Base-by-base conservation (phyloP, 2,888 invertebrate genomes). In the Himalopsyche anomala region DNA sequence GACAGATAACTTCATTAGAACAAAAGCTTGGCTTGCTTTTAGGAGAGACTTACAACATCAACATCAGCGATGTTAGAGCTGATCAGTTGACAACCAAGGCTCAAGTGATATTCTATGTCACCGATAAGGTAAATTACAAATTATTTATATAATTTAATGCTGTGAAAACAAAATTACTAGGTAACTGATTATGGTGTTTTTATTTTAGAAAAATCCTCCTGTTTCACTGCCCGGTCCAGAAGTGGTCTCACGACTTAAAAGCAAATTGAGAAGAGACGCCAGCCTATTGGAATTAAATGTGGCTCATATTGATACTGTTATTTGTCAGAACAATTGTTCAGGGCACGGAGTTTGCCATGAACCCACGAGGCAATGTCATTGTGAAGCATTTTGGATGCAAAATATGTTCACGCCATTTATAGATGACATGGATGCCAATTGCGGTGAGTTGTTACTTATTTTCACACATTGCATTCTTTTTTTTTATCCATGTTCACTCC, bases 341-440 rank as follows among this genome's bases (percentile, higher is more conserved):
- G 96, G 96, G 80, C 98, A 99, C 91, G 99, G 99, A 84, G 94
- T 94, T 55, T 99, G 99, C 92, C 96, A 98, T 91, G 96, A 96
- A 90, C 95, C 96, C 89, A 95, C 97, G 8, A 94, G 98, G 89
- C 94, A 95, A 85, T 99, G 98, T 90, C 94, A 96, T 90, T 99
- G 98, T 91, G 98, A 98, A 92, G 97, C 98, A 36, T 98, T 98
- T 93, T 99, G 99, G 99, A 98, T 98, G 98, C 96, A 97, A 92
- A 96, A 97, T 91, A 93, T 96, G 55, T 92, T 96, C 88, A 94
- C 94, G 82, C 94, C 94, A 86, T 94, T 95, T 90, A 93, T 95
- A 87, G 94, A 94, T 45, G 94, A 94, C 90, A 94, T 95, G 86
- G 96, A 96, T 90, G 95, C 95, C 11, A 97, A 97, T 92, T 98